phyloP scores from a whole-genome alignment of 2,113 vertebrate genomes.

The Heptranchias perlo region DNA sequence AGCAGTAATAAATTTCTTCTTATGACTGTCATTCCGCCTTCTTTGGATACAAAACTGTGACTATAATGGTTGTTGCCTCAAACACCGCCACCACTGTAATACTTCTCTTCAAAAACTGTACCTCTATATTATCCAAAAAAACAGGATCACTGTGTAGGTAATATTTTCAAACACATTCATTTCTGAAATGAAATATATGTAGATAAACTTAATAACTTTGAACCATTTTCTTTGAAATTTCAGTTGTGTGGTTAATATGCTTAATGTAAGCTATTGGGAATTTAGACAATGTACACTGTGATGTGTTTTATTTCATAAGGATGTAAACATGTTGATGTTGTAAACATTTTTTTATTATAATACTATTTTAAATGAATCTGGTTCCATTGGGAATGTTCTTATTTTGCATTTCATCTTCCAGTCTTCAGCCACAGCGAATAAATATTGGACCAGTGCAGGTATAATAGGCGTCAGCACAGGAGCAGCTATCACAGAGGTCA shows the following conservation, averaged over 20 bases:
- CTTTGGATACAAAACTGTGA: background rate
- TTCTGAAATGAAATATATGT: conserved; percentile 22
- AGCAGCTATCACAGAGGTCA: background rate
- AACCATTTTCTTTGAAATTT: conserved; percentile 12
- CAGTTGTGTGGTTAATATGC: conserved; percentile 22
- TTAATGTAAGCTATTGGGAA: conserved; percentile 24
- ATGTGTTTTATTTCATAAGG: conserved; percentile 27
- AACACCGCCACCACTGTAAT: conserved; percentile 13
- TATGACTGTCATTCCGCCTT: background rate
- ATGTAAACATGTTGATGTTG: conserved; percentile 27
- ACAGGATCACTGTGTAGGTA: conserved; percentile 19
- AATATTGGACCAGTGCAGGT: background rate
- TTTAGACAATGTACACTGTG: conserved; percentile 26
- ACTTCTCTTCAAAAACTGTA: conserved; percentile 29
- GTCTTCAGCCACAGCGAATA: background rate
- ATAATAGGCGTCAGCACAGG: background rate
- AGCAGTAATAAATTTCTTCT: background rate
- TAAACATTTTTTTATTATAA: conserved; percentile 30
- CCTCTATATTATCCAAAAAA: background rate
- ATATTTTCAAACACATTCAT: conserved; percentile 24
- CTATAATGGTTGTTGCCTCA: conserved; percentile 22
- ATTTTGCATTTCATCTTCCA: background rate
- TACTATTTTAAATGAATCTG: conserved; percentile 30
- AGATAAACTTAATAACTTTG: background rate
- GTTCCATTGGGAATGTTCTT: background rate